phyloP scores from a whole-genome alignment of 2,113 vertebrate species.

The Macaca fascicularis region DNA sequence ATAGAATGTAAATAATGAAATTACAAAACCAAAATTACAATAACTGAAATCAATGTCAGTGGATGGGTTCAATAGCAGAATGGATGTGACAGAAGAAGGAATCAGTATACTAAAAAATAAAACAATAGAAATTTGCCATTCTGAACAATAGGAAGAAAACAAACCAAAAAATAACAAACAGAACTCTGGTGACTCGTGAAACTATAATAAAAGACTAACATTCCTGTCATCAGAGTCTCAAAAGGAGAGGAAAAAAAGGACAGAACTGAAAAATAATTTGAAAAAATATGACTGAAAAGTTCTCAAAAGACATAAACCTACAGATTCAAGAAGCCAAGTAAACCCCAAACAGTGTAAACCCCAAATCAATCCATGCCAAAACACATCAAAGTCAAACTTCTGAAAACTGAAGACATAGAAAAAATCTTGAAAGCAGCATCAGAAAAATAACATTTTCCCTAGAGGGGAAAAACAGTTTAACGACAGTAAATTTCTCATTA shows the following conservation, averaged over 20 bases:
- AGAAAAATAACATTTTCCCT: background rate
- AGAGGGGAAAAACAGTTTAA: background rate
- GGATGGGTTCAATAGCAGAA: background rate
- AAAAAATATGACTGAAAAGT: background rate
- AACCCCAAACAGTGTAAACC: background rate
- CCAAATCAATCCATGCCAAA: background rate
- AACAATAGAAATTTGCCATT: background rate
- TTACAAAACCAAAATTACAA: background rate
- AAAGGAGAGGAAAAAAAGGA: background rate
- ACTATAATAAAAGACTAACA: background rate
- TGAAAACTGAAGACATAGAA: background rate
- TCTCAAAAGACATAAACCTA: background rate
- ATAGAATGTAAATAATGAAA: background rate
- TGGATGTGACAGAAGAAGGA: background rate
- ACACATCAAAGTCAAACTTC: background rate
- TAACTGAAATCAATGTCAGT: background rate
- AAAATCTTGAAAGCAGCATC: background rate
- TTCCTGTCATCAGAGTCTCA: background rate
- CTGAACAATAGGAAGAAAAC: background rate
- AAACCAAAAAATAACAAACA: background rate
- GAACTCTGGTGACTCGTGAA: background rate
- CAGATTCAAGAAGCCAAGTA: background rate
- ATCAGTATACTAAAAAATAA: background rate
- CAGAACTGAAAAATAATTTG: background rate
- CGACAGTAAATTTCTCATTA: background rate